Percentiles rank a stretch among this genome's conserved stretches.
Evolutionary conservation across 2,888 invertebrate genomes (phyloP).

Genomic region (Hesperia comma): DNA sequence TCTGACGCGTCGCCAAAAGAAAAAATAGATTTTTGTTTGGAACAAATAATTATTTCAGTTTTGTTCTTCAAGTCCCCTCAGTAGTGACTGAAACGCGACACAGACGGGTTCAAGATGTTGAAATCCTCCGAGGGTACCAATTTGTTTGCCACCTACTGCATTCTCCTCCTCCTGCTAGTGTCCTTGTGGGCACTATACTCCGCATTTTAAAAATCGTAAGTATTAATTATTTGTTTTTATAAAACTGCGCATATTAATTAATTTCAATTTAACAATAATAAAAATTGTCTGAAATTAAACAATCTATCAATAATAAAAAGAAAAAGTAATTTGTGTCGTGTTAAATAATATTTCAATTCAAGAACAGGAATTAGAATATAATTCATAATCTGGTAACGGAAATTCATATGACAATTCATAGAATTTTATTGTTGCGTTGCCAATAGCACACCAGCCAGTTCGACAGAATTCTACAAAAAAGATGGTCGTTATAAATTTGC

Average conservation of each 20-base stretch:
- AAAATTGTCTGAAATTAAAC: not conserved
- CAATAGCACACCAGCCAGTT: not conserved
- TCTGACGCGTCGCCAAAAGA: constrained; percentile 59
- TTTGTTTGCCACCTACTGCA: constrained; percentile 87
- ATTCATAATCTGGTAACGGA: constrained; percentile 2
- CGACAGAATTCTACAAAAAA: not conserved
- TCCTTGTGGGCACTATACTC: constrained; percentile 87
- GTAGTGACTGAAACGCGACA: constrained; percentile 60
- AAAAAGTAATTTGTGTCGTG: no score
- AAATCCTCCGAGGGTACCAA: constrained; percentile 83
- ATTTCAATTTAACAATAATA: not conserved
- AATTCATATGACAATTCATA: not conserved
- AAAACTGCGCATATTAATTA: not conserved
- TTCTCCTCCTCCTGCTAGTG: constrained; percentile 85
- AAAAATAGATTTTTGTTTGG: constrained; percentile 65
- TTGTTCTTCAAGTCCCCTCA: constrained; percentile 57
- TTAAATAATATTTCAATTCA: no score
- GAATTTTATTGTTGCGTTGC: constrained; percentile 14
- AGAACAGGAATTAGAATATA: not conserved
- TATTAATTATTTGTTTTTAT: constrained; percentile 33
- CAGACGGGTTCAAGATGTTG: constrained; percentile 61
- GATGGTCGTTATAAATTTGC: not conserved
- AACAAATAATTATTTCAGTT: constrained; percentile 52
- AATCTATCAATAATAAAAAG: no score
- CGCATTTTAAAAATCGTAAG: constrained; percentile 75